Base-by-base conservation (phyloP, 2,888 invertebrate species). In the Epinotia ramella region DNA sequence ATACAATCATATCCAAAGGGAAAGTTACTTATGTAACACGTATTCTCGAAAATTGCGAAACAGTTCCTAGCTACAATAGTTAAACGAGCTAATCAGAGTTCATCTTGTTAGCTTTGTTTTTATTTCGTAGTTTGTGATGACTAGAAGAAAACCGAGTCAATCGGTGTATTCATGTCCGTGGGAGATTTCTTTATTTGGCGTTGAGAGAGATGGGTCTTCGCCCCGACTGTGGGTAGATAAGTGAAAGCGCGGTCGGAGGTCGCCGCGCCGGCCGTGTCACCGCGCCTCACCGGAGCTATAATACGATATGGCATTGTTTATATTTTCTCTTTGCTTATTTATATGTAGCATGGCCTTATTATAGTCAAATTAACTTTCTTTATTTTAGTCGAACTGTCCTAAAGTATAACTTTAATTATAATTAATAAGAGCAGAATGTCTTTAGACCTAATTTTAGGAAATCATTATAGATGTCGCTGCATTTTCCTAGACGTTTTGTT, bases 221-320 rank as follows among this genome's bases (percentile, higher is more conserved):
- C 84, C 84, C 20, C 12, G 68, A 57, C 67, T 56, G 73, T 73
- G 63, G 78, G 78, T 60, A 78, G 79, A 82, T 79, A 84, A 79
- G 90, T 84, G 90, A 91, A 91, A 90, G 90, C 81, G 84, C 82
- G 89, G 87, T 87, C 88, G 83, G 80, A 88, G 90, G 89, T 89
- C 88, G 85, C 77, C 79, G 79, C 53, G 79, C 73, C 71, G 28
- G 73, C 73, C 73, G 73, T 76, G 80, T 79, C 80, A 72, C 77
- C 77, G 72, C 76, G 77, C 74, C 62, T 76, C 77, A 69, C 16
- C 4, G 68, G 7, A 20, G 20, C 18, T 59, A 68, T 68, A 46
- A 68, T 63, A 68, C 60, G 62, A 64, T 49, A 69, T 69, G 69
- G 63, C 69, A 71, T 46, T 71, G 67, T 72, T 76, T 76, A 53